Evolutionary conservation across 1,140 invertebrate species (phyloP), one percentile per base, ranked within the genome.

Genomic region (Helicoverpa armigera): DNA sequence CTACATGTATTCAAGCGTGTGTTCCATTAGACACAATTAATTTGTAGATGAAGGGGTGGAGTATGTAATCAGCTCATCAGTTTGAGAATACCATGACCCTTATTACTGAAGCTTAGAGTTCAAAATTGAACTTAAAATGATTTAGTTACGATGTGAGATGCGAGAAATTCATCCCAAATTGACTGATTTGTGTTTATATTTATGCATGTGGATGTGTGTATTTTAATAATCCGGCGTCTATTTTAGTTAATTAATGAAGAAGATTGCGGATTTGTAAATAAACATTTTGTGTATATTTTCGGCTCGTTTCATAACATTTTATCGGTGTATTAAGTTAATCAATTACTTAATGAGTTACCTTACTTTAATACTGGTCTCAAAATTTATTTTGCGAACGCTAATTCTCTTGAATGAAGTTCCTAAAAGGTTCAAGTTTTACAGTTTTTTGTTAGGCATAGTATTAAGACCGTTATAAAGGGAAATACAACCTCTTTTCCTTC

Each of bases 11-110:
- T 77, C 61, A 54, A 65, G 75, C 85, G 78, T 77, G 84, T 88
- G 84, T 88, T 84, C 86, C 87, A 89, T 90, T 90, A 90, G 85
- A 86, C 76, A 82, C 83, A 90, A 88, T 90, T 88, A 89, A 87
- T 88, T 89, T 87, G 83, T 81, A 81, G 85, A 83, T 72, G 77
- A 51, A 73, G 53, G 81, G 29, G 69, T 63, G 81, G 48, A 75
- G 80, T 65, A 65, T 82, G 72, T 83, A 84, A 85, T 86, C 83
- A 84, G 63, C 61, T 77, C 61, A 65, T 77, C 60, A 70, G 65
- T 63, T 48, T 23, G 60, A 51, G 72, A 63, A 83, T 84, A 51
- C 48, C 58, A 82, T 82, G 80, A 14, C 13, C 60, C 73, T 80
- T 88, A 85, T 84, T 60, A 56, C 75, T 23, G 11, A 53, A 58